Percentiles rank a stretch among this genome's conserved stretches.
phyloP scores from a whole-genome alignment of 2,797 vertebrate species.

The Melanotaenia pygmaea region DNA sequence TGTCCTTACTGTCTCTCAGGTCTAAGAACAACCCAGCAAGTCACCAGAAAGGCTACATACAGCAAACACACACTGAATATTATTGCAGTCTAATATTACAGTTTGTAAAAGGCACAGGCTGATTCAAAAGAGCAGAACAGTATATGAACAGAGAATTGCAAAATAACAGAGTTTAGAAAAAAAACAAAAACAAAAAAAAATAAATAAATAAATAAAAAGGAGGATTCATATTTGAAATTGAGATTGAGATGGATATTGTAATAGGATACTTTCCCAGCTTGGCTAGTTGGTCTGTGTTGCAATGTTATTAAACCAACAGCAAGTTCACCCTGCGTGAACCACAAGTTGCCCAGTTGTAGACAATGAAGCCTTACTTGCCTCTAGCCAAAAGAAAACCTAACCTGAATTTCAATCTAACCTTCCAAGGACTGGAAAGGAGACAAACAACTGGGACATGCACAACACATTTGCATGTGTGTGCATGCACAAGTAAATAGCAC shows the following conservation, averaged over 20 bases:
- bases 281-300: constrained; percentile 29
- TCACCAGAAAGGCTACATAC: constrained; percentile 25
- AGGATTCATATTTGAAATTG: constrained; percentile 2
- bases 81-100: constrained; percentile 6
- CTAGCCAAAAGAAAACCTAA: constrained; percentile 63
- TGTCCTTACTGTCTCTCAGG: constrained; percentile 33
- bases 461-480: constrained; percentile 33
- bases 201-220: no score
- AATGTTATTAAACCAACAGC: constrained; percentile 58
- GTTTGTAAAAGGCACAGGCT: constrained; percentile 9
- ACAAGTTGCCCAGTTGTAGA: constrained; percentile 37
- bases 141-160: constrained; percentile 34
- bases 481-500: background rate
- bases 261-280: constrained; percentile 19
- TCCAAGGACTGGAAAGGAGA: constrained; percentile 65
- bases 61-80: constrained; percentile 8
- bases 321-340: constrained; percentile 48
- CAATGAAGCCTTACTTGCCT: constrained; percentile 59
- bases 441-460: constrained; percentile 66
- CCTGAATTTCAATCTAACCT: constrained; percentile 72
- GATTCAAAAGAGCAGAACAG: constrained; percentile 44
- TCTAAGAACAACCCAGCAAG: constrained; percentile 17
- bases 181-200: background rate
- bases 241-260: constrained; percentile 26
- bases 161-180: constrained; percentile 24